phyloP scores from a whole-genome alignment of 2,113 vertebrate species.

The Myiagra hebetior region DNA sequence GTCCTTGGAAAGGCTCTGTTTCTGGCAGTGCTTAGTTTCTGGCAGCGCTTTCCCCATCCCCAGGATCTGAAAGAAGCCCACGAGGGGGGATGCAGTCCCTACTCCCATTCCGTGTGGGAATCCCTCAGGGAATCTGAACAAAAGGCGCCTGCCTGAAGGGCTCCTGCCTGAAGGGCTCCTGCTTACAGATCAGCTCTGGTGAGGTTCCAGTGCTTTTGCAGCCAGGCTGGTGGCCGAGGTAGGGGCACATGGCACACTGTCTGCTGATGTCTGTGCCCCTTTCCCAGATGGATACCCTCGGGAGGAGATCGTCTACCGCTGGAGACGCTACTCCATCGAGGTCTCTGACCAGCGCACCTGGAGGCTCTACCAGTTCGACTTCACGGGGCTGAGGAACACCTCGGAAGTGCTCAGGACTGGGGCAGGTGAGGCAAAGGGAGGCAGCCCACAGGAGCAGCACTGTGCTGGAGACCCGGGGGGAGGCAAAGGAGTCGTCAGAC shows the following conservation, averaged over 20 bases:
- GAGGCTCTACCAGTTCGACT: constrained; percentile 81
- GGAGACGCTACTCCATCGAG: constrained; percentile 75
- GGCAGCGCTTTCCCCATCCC: not conserved
- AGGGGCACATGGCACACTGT: fast-evolving
- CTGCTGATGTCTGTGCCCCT: not conserved
- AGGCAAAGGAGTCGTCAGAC: not conserved
- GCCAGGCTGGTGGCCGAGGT: not conserved
- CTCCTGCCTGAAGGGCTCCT: not conserved
- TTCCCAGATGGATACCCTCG: constrained; percentile 75
- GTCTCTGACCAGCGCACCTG: constrained; percentile 75
- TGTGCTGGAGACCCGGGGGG: not conserved
- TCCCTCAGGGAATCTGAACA: not conserved
- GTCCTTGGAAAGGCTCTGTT: not conserved
- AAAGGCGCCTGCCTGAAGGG: not conserved
- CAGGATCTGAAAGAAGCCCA: not conserved
- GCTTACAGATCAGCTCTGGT: not conserved
- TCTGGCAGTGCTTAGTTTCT: not conserved
- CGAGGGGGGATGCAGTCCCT: not conserved
- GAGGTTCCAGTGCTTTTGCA: not conserved
- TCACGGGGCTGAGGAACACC: constrained; percentile 75
- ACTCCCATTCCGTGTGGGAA: not conserved
- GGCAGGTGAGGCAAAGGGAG: constrained; percentile 62
- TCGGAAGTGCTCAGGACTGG: constrained; percentile 68
- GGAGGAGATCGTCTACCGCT: constrained; percentile 75
- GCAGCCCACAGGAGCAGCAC: not conserved